Percentiles rank a stretch among this genome's conserved stretches.
Evolutionary conservation across 2,888 invertebrate genomes (phyloP).

Genomic region (Lomographa bimaculata): DNA sequence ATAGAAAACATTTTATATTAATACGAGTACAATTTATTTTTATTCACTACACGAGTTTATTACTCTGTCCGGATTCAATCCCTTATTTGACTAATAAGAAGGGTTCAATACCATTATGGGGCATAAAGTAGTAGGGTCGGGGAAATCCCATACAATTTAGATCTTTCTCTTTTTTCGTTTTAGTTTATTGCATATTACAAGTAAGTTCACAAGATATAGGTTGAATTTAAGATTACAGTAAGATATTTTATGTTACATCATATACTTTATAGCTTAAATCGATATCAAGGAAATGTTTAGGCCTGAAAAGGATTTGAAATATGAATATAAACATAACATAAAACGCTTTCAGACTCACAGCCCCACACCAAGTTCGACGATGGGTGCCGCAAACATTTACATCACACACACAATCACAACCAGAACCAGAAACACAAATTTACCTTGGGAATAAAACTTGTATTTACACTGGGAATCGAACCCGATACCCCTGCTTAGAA

Average conservation of each 20-base stretch:
- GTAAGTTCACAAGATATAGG: conserved; percentile 2
- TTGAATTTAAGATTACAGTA: neutral
- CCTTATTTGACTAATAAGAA: conserved; percentile 37
- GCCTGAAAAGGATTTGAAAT: too few species aligned
- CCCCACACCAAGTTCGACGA: too few species aligned
- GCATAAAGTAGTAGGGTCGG: conserved; percentile 27
- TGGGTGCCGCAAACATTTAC: too few species aligned
- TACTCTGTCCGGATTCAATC: conserved; percentile 21
- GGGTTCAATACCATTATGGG: conserved; percentile 33
- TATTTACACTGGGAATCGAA: too few species aligned
- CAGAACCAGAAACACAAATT: too few species aligned
- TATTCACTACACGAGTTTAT: conserved; percentile 24
- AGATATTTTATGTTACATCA: neutral
- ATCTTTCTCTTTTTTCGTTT: conserved; percentile 26
- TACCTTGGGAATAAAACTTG: too few species aligned
- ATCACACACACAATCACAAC: too few species aligned
- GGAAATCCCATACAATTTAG: conserved; percentile 28
- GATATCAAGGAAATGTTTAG: too few species aligned
- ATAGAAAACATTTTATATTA: too few species aligned
- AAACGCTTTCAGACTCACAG: too few species aligned
- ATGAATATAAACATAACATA: too few species aligned
- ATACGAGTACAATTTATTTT: conserved; percentile 23
- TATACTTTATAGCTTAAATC: neutral
- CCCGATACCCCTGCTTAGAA: too few species aligned
- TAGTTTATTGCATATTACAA: conserved; percentile 29